phyloP scores from a whole-genome alignment of 64 coral and sea anemone genomes.

The Montipora foliosa region DNA sequence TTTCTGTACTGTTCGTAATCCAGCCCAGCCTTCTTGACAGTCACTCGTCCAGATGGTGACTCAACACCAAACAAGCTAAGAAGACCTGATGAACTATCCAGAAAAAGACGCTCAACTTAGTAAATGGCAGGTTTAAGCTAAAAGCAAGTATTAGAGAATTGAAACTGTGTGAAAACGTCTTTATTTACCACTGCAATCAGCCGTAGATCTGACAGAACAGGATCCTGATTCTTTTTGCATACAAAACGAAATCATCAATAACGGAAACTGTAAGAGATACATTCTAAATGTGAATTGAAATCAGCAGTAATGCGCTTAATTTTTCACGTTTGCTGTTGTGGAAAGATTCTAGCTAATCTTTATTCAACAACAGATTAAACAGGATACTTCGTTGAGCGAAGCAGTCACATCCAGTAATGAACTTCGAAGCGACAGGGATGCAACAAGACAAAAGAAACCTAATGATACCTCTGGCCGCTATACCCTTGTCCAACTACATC shows the following conservation, averaged over 20 bases:
- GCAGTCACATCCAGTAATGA: no score
- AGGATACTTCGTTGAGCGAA: neutral
- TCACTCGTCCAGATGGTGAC: constrained; percentile 67
- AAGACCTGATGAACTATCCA: neutral
- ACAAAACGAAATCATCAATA: no score
- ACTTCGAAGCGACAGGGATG: neutral
- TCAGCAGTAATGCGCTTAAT: no score
- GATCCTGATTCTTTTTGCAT: no score
- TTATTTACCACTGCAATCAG: no score
- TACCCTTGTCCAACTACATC: constrained; percentile 52
- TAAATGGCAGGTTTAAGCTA: neutral
- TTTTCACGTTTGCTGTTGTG: no score
- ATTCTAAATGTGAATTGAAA: no score
- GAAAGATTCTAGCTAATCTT: no score
- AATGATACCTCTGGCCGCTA: neutral
- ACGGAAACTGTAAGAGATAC: no score
- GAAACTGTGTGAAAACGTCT: no score
- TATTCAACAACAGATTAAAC: neutral
- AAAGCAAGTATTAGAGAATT: no score
- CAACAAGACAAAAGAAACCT: neutral
- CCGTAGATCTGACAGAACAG: no score
- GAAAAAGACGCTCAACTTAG: neutral
- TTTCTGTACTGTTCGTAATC: constrained; percentile 75
- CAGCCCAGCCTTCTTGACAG: constrained; percentile 50
- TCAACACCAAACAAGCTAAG: constrained; percentile 60